A percentile compares a stretch with the other conserved stretches of the same genome.
These are phyloP conservation scores for Cossypha caffra DNA, from an alignment of 2,797 vertebrate species.

Conservation along the genomic window DNA sequence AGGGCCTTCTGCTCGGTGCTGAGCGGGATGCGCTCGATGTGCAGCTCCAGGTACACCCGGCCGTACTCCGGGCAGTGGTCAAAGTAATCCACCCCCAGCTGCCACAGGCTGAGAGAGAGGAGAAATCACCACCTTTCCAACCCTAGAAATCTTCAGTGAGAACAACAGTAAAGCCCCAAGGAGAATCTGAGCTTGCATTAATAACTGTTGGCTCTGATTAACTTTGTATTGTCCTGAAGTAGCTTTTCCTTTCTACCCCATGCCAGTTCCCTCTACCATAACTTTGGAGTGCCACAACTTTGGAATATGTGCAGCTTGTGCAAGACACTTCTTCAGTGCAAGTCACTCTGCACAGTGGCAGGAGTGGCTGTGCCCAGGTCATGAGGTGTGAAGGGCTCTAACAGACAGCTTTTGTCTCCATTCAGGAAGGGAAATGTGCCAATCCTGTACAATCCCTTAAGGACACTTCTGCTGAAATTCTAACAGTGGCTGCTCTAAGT, in stretches of 20 bases:
- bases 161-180: neutral
- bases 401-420: neutral
- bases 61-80: conserved; percentile 93
- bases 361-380: neutral
- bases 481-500: neutral
- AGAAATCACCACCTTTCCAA: neutral
- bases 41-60: conserved; percentile 90
- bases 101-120: conserved; percentile 87
- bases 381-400: neutral
- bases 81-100: conserved; percentile 94
- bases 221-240: neutral
- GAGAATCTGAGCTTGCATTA: neutral
- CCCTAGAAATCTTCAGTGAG: neutral
- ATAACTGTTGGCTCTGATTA: neutral
- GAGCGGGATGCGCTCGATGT: conserved; percentile 91
- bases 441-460: neutral
- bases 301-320: neutral
- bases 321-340: too few species aligned
- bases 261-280: neutral
- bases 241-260: neutral
- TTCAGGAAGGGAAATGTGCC: neutral
- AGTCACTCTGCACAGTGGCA: neutral
- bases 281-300: neutral
- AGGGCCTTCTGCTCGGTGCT: conserved; percentile 93
- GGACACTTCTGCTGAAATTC: neutral